A percentile compares a stretch with the other conserved stretches of the same genome.
Conservation (phyloP, 1,140 invertebrate species). For the Rhyzopertha dominica region DNA sequence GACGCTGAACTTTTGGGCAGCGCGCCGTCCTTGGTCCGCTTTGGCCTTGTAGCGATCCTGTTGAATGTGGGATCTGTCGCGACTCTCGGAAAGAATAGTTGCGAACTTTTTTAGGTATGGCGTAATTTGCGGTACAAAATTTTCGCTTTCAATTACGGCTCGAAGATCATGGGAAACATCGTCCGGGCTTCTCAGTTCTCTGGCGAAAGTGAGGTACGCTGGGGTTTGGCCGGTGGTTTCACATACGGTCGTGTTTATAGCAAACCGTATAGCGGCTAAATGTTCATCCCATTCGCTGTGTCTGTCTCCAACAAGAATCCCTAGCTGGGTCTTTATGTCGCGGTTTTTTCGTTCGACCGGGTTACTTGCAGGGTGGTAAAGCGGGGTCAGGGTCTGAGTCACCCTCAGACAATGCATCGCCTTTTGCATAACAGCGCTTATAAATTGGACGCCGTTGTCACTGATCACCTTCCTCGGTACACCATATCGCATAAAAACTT, state of each 20-base stretch:
- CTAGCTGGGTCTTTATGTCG: constrained; percentile 44
- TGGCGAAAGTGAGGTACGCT: constrained; percentile 40
- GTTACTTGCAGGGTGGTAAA: constrained; percentile 45
- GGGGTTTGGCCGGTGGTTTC: constrained; percentile 36
- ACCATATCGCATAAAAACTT: constrained; percentile 43
- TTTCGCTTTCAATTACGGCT: constrained; percentile 29
- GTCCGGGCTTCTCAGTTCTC: constrained; percentile 34
- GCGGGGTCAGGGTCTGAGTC: constrained; percentile 27
- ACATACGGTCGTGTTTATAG: constrained; percentile 42
- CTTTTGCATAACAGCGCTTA: constrained; percentile 35
- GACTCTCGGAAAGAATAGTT: no score
- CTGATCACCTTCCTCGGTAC: constrained; percentile 34
- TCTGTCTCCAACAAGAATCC: constrained; percentile 37
- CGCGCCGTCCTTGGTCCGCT: no score
- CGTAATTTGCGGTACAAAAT: constrained; percentile 37
- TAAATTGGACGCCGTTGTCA: constrained; percentile 43
- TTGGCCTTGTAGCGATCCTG: no score
- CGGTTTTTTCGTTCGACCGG: constrained; percentile 45
- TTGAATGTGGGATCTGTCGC: no score
- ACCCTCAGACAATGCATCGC: constrained; percentile 18
- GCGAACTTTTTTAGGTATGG: constrained; percentile 22
- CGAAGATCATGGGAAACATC: constrained; percentile 26
- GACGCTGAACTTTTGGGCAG: no score
- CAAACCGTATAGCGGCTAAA: no score
- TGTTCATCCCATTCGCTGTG: no score